Evolutionary conservation across 2,888 invertebrate genomes (phyloP).

Genomic region (Diaphora mendica): DNA sequence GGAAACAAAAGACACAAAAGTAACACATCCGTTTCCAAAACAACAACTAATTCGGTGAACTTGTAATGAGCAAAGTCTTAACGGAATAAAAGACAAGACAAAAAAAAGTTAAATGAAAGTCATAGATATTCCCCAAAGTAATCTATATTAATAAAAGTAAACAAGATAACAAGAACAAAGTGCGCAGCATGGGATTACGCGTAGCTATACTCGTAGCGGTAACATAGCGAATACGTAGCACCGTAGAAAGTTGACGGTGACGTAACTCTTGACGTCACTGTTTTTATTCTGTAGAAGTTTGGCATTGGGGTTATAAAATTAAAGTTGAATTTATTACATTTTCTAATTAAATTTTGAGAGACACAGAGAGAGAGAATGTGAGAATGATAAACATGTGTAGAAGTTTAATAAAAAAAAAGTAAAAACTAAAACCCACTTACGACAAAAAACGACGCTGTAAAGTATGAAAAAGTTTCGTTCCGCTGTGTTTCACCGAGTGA

Average conservation of each 20-base stretch:
- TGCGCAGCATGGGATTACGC: conserved; percentile 31
- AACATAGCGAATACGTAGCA: conserved; percentile 27
- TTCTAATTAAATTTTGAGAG: neutral
- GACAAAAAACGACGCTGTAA: no score
- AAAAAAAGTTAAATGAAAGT: conserved; percentile 12
- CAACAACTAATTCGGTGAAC: neutral
- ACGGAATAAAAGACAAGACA: conserved; percentile 1
- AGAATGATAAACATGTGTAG: neutral
- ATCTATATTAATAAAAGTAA: conserved; percentile 23
- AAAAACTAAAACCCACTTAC: no score
- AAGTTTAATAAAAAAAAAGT: no score
- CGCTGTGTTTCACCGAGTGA: no score
- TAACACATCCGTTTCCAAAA: neutral
- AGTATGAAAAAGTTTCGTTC: no score
- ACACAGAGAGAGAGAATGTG: no score
- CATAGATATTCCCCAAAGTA: conserved; percentile 17
- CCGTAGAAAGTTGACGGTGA: conserved; percentile 21
- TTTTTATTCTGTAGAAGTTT: conserved; percentile 22
- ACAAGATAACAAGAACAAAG: conserved; percentile 23
- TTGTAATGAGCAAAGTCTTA: conserved; percentile 17
- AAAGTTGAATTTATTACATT: conserved; percentile 1
- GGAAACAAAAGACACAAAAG: neutral
- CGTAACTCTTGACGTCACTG: conserved; percentile 15
- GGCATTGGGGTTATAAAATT: neutral
- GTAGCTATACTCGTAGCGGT: conserved; percentile 29